Evolutionary conservation across 2,113 vertebrate species (phyloP), one percentile per base, ranked within the genome.

Genomic region (Raja brachyura): DNA sequence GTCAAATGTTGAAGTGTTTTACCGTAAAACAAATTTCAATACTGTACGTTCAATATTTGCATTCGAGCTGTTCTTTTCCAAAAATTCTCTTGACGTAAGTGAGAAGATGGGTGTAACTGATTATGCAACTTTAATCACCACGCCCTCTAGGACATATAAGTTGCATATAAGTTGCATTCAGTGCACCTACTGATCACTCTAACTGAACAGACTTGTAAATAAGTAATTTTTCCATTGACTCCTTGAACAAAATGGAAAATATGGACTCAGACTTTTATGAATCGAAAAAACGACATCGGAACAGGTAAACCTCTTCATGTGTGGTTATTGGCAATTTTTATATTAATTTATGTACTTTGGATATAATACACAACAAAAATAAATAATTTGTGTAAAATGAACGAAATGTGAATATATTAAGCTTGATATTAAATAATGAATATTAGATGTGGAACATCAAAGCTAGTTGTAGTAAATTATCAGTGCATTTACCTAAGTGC

Each of bases 41-140:
- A 63, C 18, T 7, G 31, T 5, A 63, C 39, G 39, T 48, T 66
- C 39, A 48, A 48, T 48, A 3, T 25, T 28, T 61, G 59, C 18
- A 56, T 59, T 25, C 11, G 56, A 83, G n/a, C 48, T 14, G 22
- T 25, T 59, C 48, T 14, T 59, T 61, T 1, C 1, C 61, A 25
- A 88, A 61, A 61, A 6, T 11, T 14, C 11, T 86, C 25, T 13
- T 85, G 6, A 28, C 25, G 13, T 61, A 85, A 25, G 22, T 85
- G 22, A 28, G 81, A 85, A 63, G 66, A 74, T 92, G 22, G 66
- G 90, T 92, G 90, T 92, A 22, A 39, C 68, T 92, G 8, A 48
- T 39, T 92, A 70, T 73, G 66, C 48, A 74, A 73, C 4, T 0
- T 48, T 74, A 39, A 92, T 48, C 66, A 73, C 66, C 39, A 54